phyloP scores from a whole-genome alignment of 1,140 invertebrate genomes.

The Zaprionus tsacasi region DNA sequence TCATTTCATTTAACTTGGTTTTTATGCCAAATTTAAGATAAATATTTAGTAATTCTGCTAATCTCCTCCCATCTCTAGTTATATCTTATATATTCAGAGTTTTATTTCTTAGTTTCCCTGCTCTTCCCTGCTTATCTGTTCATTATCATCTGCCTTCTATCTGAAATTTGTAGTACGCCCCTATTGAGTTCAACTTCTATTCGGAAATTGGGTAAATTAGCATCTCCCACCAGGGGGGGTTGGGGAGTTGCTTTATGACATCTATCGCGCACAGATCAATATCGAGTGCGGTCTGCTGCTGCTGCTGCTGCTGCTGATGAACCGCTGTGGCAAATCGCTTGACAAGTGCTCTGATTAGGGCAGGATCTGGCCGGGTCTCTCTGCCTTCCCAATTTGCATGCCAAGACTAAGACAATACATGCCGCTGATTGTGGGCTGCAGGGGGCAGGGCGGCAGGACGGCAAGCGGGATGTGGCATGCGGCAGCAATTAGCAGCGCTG shows the following conservation, averaged over 20 bases:
- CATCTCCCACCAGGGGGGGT: neutral
- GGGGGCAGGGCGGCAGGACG: constrained; percentile 14
- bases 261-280: constrained; percentile 1
- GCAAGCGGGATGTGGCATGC: constrained; percentile 6
- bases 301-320: constrained; percentile 17
- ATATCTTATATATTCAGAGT: neutral
- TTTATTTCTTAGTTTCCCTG: neutral
- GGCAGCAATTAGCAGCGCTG: constrained; percentile 51
- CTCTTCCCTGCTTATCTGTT: neutral
- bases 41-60: no score
- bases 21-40: no score
- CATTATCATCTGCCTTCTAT: neutral
- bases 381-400: constrained; percentile 37
- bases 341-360: constrained; percentile 24
- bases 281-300: neutral
- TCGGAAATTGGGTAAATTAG: neutral
- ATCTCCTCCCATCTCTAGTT: neutral
- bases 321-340: constrained; percentile 31
- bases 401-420: constrained; percentile 38
- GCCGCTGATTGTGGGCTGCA: constrained; percentile 29
- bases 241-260: neutral
- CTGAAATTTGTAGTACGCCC: neutral
- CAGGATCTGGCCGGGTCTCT: neutral
- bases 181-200: neutral
- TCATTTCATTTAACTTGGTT: no score